Evolutionary conservation across 2,797 vertebrate genomes (phyloP).

Genomic region (Anguilla megastoma): DNA sequence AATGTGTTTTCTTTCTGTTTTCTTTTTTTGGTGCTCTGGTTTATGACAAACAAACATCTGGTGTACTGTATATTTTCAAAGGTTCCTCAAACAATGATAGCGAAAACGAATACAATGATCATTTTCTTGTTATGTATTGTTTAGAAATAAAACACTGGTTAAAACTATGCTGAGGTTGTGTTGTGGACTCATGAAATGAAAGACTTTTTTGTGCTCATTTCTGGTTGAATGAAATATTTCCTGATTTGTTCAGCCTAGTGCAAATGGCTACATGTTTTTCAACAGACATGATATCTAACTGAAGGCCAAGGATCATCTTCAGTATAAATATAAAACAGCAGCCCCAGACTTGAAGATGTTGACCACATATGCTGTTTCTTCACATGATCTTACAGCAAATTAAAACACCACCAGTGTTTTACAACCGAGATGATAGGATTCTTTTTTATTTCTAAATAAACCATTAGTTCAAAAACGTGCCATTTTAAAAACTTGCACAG

Average conservation of each 20-base stretch:
- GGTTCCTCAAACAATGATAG: slow-evolving; percentile 54
- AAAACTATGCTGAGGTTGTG: slow-evolving; percentile 31
- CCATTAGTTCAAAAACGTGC: not conserved
- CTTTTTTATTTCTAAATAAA: not conserved
- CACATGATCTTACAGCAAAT: not conserved
- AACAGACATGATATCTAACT: not conserved
- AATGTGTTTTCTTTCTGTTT: slow-evolving; percentile 8
- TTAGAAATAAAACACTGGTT: slow-evolving; percentile 63
- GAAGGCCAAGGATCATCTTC: not conserved
- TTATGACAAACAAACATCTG: slow-evolving; percentile 52
- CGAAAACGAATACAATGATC: slow-evolving; percentile 51
- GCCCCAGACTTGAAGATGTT: not conserved
- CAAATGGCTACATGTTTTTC: not conserved
- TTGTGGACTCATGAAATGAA: slow-evolving; percentile 8
- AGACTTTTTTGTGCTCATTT: not conserved
- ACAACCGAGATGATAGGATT: not conserved
- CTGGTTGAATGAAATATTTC: not conserved
- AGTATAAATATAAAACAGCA: not conserved
- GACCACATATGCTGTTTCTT: not conserved
- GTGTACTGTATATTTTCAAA: slow-evolving; percentile 62
- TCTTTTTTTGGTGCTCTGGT: slow-evolving; percentile 48
- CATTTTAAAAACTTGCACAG: not conserved
- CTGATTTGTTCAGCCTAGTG: not conserved
- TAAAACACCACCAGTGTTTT: not conserved
- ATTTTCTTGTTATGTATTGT: slow-evolving; percentile 60